Percentiles rank a stretch among this genome's conserved stretches.
These are phyloP conservation scores for Troglohyphantes excavatus DNA, from an alignment of 2,888 invertebrate genomes.

Conservation along the genomic window DNA sequence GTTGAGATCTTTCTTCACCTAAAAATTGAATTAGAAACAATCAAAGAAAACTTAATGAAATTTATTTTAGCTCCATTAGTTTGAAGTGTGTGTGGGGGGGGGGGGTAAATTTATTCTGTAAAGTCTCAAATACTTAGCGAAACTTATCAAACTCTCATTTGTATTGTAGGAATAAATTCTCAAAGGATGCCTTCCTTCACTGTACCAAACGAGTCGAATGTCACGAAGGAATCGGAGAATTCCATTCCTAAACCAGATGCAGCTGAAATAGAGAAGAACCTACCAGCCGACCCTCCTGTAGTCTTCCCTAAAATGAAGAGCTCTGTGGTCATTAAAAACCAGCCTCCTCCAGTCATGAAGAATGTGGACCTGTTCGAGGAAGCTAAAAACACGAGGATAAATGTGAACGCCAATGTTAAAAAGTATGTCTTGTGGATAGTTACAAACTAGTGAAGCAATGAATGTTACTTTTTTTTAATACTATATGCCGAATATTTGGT, in stretches of 20 bases:
- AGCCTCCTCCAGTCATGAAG: background rate
- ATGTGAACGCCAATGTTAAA: background rate
- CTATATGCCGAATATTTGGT: too few species aligned
- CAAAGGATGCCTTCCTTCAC: slow-evolving; percentile 62
- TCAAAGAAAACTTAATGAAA: too few species aligned
- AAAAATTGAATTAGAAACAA: too few species aligned
- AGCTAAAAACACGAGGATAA: slow-evolving; percentile 21
- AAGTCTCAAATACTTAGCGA: too few species aligned
- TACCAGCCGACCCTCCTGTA: background rate
- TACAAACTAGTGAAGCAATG: background rate
- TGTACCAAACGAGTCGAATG: slow-evolving; percentile 18
- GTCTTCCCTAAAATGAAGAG: slow-evolving; percentile 66
- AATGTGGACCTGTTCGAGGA: slow-evolving; percentile 67
- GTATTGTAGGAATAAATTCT: slow-evolving; percentile 56
- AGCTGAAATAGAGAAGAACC: background rate
- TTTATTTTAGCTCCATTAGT: too few species aligned
- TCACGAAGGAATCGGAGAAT: background rate
- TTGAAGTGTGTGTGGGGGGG: too few species aligned
- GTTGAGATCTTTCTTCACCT: too few species aligned
- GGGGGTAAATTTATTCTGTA: too few species aligned
- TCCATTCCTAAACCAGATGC: background rate
- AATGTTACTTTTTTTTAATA: background rate
- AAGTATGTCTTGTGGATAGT: slow-evolving; percentile 34
- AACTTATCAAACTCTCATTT: background rate
- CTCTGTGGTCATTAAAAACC: slow-evolving; percentile 10